These are phyloP conservation scores for Apistogramma diplotaenia DNA, from an alignment of 2,113 vertebrate species.

Conservation along the genomic window DNA sequence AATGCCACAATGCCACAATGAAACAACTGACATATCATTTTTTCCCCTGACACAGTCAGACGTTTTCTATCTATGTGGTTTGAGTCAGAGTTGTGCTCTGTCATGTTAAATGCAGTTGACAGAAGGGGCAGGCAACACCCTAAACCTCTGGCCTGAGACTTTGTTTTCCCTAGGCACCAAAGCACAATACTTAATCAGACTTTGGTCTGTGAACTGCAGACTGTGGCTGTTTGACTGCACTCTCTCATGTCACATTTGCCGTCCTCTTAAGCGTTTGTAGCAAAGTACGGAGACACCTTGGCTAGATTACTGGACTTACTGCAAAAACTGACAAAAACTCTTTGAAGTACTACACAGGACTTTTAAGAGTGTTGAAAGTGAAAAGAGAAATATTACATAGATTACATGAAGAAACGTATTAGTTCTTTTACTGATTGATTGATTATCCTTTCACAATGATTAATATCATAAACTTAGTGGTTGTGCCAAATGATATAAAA, in stretches of 20 bases:
- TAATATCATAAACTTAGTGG: not conserved
- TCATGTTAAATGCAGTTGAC: slow-evolving; percentile 78
- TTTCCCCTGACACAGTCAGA: slow-evolving; percentile 69
- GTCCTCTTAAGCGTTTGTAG: not conserved
- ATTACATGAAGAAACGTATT: no score
- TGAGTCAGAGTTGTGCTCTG: slow-evolving; percentile 71
- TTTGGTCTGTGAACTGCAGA: slow-evolving; percentile 45
- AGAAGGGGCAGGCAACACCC: slow-evolving; percentile 74
- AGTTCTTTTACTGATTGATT: not conserved
- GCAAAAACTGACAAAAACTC: not conserved
- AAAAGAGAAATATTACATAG: not conserved
- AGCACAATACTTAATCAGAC: slow-evolving; percentile 40
- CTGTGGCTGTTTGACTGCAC: slow-evolving; percentile 30
- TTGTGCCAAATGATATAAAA: not conserved
- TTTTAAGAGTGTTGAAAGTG: not conserved
- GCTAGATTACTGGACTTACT: not conserved
- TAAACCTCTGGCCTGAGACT: slow-evolving; percentile 73
- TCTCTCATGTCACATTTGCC: slow-evolving; percentile 42
- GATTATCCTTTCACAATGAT: not conserved
- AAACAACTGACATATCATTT: slow-evolving; percentile 64
- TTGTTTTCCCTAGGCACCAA: slow-evolving; percentile 69
- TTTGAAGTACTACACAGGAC: not conserved
- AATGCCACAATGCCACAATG: slow-evolving; percentile 28
- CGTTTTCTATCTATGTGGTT: slow-evolving; percentile 68
- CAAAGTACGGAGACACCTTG: not conserved